These are phyloP conservation scores for Drosophila parabipectinata DNA, from an alignment of 1,140 invertebrate genomes.

Conservation along the genomic window DNA sequence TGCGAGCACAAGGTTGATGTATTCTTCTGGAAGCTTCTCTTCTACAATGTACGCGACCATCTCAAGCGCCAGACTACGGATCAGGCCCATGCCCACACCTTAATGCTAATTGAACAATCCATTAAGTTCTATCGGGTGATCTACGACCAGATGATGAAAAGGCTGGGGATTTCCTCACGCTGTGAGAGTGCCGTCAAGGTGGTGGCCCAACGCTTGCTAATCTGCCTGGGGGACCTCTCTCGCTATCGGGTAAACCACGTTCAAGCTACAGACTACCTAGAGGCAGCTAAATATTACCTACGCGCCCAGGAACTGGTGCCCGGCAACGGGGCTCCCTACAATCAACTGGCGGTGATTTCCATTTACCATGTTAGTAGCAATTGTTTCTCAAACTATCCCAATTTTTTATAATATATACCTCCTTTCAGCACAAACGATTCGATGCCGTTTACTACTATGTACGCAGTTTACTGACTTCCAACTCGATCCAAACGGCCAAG, in stretches of 20 bases:
- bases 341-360: slow-evolving; percentile 96
- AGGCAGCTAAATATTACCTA: slow-evolving; percentile 94
- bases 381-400: slow-evolving; percentile 1
- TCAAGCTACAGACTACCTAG: slow-evolving; percentile 93
- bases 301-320: slow-evolving; percentile 97
- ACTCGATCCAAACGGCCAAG: slow-evolving; percentile 94
- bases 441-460: slow-evolving; percentile 99
- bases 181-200: slow-evolving; percentile 88
- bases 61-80: slow-evolving; percentile 84
- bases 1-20: slow-evolving; percentile 95
- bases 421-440: slow-evolving; percentile 93
- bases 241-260: slow-evolving; percentile 94
- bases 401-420: slow-evolving; percentile 4
- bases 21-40: slow-evolving; percentile 95
- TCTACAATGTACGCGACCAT: slow-evolving; percentile 95
- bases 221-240: slow-evolving; percentile 95
- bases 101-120: slow-evolving; percentile 88
- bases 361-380: slow-evolving; percentile 91
- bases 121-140: slow-evolving; percentile 70
- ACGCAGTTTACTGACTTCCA: slow-evolving; percentile 96
- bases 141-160: slow-evolving; percentile 57
- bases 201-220: slow-evolving; percentile 93
- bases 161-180: slow-evolving; percentile 83
- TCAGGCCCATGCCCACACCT: slow-evolving; percentile 86
- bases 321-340: slow-evolving; percentile 97